Conservation (phyloP, 2,888 invertebrate species). For the Julus scanicus region DNA sequence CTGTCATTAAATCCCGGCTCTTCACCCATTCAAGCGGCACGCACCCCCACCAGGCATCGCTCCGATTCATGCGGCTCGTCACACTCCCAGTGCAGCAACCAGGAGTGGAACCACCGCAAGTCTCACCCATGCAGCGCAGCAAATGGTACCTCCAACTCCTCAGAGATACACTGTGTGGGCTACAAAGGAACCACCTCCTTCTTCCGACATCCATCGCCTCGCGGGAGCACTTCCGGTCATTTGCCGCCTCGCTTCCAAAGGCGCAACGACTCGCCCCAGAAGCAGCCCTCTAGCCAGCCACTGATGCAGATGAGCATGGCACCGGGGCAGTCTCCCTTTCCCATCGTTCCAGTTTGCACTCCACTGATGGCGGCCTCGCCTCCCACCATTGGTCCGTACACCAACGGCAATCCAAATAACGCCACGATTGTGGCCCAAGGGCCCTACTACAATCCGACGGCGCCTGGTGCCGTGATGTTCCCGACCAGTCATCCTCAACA, state of each 20-base stretch:
- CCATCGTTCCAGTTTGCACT: constrained; percentile 9
- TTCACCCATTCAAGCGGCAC: background rate
- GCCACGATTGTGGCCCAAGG: background rate
- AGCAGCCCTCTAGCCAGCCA: background rate
- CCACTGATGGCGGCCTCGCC: background rate
- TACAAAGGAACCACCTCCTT: background rate
- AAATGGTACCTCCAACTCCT: background rate
- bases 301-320: constrained; percentile 41
- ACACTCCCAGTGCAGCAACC: constrained; percentile 36
- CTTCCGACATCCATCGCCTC: background rate
- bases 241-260: constrained; percentile 40
- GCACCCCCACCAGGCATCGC: constrained; percentile 27
- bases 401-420: background rate
- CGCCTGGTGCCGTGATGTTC: constrained; percentile 9
- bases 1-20: constrained; percentile 48
- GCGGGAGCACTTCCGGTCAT: background rate
- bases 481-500: constrained; percentile 15
- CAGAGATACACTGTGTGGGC: background rate
- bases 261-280: constrained; percentile 25
- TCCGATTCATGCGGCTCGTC: constrained; percentile 49
- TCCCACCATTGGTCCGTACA: background rate
- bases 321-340: background rate
- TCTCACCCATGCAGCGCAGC: background rate
- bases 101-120: constrained; percentile 37
- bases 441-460: background rate